Conservation (phyloP, 2,113 vertebrate species). For the Eulemur macaco region DNA sequence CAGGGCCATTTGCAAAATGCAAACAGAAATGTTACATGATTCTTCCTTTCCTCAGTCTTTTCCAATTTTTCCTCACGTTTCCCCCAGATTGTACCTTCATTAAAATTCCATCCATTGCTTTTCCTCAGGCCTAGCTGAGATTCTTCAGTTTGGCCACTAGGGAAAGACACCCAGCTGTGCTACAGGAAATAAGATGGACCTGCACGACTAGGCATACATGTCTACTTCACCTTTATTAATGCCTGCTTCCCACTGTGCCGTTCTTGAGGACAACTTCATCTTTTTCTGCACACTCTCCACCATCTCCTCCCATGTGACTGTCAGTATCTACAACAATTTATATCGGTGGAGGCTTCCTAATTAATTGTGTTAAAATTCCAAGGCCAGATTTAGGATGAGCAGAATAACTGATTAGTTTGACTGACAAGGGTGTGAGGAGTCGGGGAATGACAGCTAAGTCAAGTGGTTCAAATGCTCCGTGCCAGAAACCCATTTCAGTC, state of each 20-base stretch:
- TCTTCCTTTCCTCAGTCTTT: background rate
- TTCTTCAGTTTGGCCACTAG: background rate
- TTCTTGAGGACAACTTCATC: background rate
- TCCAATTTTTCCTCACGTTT: background rate
- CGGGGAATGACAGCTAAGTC: background rate
- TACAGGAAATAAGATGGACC: background rate
- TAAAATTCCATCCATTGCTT: background rate
- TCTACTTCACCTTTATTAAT: background rate
- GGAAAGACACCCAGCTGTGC: background rate
- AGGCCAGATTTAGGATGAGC: background rate
- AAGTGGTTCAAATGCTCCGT: background rate
- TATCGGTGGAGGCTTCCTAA: background rate
- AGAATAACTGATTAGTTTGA: background rate
- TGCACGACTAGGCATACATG: rapidly evolving
- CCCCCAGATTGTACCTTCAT: background rate
- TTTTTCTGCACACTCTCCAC: background rate
- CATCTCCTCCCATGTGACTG: background rate
- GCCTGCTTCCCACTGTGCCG: background rate
- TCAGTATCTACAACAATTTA: background rate
- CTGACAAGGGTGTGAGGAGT: background rate
- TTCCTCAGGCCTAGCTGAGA: background rate
- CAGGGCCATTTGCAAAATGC: background rate
- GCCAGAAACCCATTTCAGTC: background rate
- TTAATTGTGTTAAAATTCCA: background rate
- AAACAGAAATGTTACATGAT: background rate